Percentiles rank a stretch among this genome's conserved stretches.
phyloP scores from a whole-genome alignment of 2,888 invertebrate species.

The Mythimna ferrago region DNA sequence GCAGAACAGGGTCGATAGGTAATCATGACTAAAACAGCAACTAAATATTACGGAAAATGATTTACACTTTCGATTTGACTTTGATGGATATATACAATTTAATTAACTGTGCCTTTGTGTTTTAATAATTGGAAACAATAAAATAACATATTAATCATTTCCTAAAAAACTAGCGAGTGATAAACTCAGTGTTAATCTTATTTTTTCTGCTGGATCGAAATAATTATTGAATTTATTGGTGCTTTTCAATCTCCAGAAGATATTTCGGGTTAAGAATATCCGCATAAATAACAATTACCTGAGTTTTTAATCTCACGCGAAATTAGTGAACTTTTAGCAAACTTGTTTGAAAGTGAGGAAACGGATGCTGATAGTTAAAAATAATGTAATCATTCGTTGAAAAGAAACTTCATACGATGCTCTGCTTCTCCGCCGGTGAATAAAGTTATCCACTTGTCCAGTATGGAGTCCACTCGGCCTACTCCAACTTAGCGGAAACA shows the following conservation, averaged over 20 bases:
- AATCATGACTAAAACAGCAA: constrained; percentile 6
- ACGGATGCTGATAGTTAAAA: not conserved
- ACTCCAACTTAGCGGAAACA: too few species aligned
- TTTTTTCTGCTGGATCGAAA: constrained; percentile 32
- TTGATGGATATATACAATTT: constrained; percentile 40
- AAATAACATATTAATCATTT: constrained; percentile 34
- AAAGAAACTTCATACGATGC: not conserved
- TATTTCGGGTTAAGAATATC: constrained; percentile 19
- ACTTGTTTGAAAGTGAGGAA: constrained; percentile 11
- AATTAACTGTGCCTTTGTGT: constrained; percentile 40
- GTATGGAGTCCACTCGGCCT: too few species aligned
- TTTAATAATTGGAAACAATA: constrained; percentile 39
- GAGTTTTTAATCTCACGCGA: constrained; percentile 14
- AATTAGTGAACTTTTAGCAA: constrained; percentile 19
- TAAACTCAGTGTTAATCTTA: constrained; percentile 31
- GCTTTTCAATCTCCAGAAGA: constrained; percentile 43
- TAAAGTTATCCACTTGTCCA: too few species aligned
- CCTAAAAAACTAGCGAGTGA: constrained; percentile 24
- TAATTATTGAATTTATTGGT: constrained; percentile 33
- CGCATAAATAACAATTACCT: constrained; percentile 28
- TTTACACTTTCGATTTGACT: constrained; percentile 22
- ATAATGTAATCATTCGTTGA: not conserved
- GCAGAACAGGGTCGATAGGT: constrained; percentile 5
- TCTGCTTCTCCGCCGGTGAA: not conserved
- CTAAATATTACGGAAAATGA: constrained; percentile 16